Evolutionary conservation across 2,797 vertebrate species (phyloP).

Genomic region (Salmo trutta): DNA sequence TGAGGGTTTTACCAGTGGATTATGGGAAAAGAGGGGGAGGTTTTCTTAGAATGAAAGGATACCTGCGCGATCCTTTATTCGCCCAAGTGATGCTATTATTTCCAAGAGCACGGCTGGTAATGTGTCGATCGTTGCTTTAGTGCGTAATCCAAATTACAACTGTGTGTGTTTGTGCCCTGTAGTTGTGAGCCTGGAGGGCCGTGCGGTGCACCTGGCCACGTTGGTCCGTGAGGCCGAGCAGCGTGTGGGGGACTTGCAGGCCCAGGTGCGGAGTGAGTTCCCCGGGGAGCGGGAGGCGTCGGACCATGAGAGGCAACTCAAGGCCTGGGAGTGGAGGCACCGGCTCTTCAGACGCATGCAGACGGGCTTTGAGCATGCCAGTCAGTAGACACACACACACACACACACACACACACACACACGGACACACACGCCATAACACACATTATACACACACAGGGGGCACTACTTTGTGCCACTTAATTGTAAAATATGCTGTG

Average conservation of each 20-base stretch:
- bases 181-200: constrained; percentile 88
- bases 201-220: constrained; percentile 82
- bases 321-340: constrained; percentile 90
- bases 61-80: not conserved
- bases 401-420: constrained; percentile 4
- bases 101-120: not conserved
- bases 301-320: constrained; percentile 85
- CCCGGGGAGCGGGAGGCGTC: constrained; percentile 74
- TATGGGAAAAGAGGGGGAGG: not conserved
- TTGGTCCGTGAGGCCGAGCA: constrained; percentile 88
- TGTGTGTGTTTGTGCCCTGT: constrained; percentile 5
- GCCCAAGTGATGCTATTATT: not conserved
- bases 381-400: constrained; percentile 60
- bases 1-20: constrained; percentile 45
- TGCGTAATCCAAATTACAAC: not conserved
- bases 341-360: constrained; percentile 91
- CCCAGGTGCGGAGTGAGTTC: constrained; percentile 78
- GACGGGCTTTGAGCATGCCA: constrained; percentile 83
- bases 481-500: not conserved
- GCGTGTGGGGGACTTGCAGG: constrained; percentile 80
- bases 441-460: not conserved
- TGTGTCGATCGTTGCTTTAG: not conserved
- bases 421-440: not conserved
- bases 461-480: not conserved
- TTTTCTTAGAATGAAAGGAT: not conserved